A percentile compares a stretch with the other conserved stretches of the same genome.
These are phyloP conservation scores for Marmota flaviventris DNA, from an alignment of 2,113 vertebrate genomes.

Conservation along the genomic window DNA sequence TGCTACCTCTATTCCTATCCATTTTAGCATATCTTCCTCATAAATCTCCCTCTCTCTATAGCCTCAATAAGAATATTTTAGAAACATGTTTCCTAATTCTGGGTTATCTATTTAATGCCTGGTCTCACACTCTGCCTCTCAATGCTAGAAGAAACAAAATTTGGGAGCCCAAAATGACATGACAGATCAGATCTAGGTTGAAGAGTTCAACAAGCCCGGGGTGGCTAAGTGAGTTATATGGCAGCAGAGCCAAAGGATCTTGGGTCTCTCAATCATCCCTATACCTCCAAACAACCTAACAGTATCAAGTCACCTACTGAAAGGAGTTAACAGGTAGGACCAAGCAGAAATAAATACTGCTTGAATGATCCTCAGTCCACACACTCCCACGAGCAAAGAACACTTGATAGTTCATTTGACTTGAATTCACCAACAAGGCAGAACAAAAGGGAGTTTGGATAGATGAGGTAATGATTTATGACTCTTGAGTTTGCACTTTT, in stretches of 20 bases:
- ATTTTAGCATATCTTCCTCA: neutral
- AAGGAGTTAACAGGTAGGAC: neutral
- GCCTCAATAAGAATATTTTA: neutral
- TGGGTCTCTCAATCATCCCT: neutral
- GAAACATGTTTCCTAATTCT: neutral
- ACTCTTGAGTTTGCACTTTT: constrained; percentile 30
- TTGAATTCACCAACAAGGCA: neutral
- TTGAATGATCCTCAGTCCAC: neutral
- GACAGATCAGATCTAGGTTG: neutral
- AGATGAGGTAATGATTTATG: neutral
- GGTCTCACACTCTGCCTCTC: neutral
- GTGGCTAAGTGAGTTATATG: neutral
- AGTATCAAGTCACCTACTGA: neutral
- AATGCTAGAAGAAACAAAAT: neutral
- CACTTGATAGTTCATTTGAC: neutral
- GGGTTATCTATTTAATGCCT: neutral
- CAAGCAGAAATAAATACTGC: neutral
- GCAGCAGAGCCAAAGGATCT: neutral
- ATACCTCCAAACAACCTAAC: neutral
- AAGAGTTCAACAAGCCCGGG: neutral
- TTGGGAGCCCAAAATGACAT: neutral
- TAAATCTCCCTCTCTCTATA: constrained; percentile 15
- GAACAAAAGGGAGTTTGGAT: neutral
- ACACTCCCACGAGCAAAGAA: neutral
- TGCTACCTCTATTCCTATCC: neutral